These are phyloP conservation scores for Onchidella celtica DNA, from an alignment of 2,888 invertebrate species.

Conservation along the genomic window DNA sequence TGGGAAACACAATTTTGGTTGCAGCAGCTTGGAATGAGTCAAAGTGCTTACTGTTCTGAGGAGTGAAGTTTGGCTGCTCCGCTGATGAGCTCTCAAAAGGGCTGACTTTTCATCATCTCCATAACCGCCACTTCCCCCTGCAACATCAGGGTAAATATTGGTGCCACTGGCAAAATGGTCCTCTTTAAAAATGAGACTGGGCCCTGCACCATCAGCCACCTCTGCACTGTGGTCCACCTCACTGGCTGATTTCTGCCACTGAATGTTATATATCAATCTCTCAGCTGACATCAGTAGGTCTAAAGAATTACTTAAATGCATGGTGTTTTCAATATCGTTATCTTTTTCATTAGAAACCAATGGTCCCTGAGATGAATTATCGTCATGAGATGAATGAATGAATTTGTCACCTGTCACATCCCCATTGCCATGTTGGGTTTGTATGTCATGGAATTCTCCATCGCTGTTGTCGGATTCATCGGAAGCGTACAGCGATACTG, in stretches of 20 bases:
- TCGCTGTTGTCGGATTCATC: too few species aligned
- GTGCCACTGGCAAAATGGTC: constrained; percentile 21
- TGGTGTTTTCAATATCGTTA: neutral
- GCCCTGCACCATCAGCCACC: neutral
- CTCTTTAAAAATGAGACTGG: constrained; percentile 24
- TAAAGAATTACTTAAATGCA: constrained; percentile 24
- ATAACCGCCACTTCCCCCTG: neutral
- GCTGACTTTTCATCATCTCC: constrained; percentile 16
- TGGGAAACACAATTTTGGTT: too few species aligned
- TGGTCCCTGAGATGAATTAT: too few species aligned
- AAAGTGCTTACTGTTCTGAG: constrained; percentile 34
- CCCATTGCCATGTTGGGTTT: too few species aligned
- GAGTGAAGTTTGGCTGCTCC: neutral
- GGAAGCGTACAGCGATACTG: too few species aligned
- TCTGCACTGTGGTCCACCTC: constrained; percentile 11
- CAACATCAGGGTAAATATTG: neutral
- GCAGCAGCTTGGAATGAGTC: too few species aligned
- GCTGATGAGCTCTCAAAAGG: neutral
- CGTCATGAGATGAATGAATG: too few species aligned
- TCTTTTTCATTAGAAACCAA: too few species aligned
- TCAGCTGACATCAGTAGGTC: constrained; percentile 39
- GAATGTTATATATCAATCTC: constrained; percentile 23
- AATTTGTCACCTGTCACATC: too few species aligned
- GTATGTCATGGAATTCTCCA: too few species aligned
- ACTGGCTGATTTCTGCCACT: neutral